A percentile compares a stretch with the other conserved stretches of the same genome.
Evolutionary conservation across 2,113 vertebrate genomes (phyloP).

Genomic region (Channa argus): DNA sequence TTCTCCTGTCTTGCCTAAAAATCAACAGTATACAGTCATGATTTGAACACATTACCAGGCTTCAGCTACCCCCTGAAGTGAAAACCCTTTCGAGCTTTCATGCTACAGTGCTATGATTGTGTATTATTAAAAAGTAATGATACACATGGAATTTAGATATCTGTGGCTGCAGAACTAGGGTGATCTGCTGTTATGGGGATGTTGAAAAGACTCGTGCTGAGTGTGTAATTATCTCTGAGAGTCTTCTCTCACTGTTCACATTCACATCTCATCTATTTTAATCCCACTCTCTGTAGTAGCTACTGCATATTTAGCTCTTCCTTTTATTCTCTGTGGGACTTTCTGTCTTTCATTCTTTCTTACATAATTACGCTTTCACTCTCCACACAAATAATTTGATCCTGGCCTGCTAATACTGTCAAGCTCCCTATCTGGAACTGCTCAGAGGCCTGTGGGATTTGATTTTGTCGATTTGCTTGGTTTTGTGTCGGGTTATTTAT

Average conservation of each 20-base stretch:
- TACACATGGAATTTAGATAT: slow-evolving; percentile 20
- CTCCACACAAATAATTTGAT: slow-evolving; percentile 36
- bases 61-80: not conserved
- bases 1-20: not conserved
- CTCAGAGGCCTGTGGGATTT: slow-evolving; percentile 27
- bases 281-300: slow-evolving; percentile 32
- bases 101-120: slow-evolving; percentile 9
- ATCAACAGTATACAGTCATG: not conserved
- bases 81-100: not conserved
- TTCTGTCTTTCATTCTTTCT: slow-evolving; percentile 10
- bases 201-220: slow-evolving; percentile 47
- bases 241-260: slow-evolving; percentile 34
- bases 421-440: slow-evolving; percentile 18
- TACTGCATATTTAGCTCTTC: slow-evolving; percentile 38
- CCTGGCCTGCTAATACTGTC: slow-evolving; percentile 30
- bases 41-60: not conserved
- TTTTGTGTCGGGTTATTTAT: slow-evolving; percentile 15
- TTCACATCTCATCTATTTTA: slow-evolving; percentile 50
- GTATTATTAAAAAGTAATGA: slow-evolving; percentile 17
- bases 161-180: slow-evolving; percentile 9
- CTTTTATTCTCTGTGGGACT: slow-evolving; percentile 14
- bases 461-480: slow-evolving; percentile 53
- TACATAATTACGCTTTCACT: slow-evolving; percentile 27
- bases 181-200: slow-evolving; percentile 29
- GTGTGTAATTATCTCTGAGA: slow-evolving; percentile 54